A percentile compares a stretch with the other conserved stretches of the same genome.
phyloP scores from a whole-genome alignment of 2,888 invertebrate genomes.

The Meiosimyza decipiens region DNA sequence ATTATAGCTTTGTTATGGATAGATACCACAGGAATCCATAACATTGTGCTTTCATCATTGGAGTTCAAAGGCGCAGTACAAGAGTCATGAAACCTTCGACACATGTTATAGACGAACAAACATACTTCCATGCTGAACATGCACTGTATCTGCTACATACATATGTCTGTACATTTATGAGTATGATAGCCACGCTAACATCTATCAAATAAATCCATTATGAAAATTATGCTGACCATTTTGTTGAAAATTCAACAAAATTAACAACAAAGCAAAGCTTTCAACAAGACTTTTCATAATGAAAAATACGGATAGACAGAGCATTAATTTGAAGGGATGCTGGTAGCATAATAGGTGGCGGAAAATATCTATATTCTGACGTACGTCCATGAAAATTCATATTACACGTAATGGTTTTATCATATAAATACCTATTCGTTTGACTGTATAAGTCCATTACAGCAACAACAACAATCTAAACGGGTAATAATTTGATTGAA shows the following conservation, averaged over 20 bases:
- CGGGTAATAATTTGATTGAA: conserved; percentile 12
- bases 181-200: conserved; percentile 1
- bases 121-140: background rate
- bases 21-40: conserved; percentile 9
- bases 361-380: background rate
- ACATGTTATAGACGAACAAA: background rate
- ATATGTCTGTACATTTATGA: background rate
- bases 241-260: conserved; percentile 24
- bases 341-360: background rate
- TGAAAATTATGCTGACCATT: conserved; percentile 36
- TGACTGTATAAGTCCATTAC: background rate
- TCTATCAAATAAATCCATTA: conserved; percentile 35
- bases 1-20: too few relatives aligned
- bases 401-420: background rate
- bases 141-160: background rate
- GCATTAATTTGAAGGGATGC: background rate
- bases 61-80: conserved; percentile 30
- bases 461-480: conserved; percentile 18
- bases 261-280: conserved; percentile 11
- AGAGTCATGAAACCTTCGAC: conserved; percentile 11
- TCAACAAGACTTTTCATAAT: conserved; percentile 8
- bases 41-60: background rate
- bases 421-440: background rate
- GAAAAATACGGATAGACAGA: background rate
- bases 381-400: background rate